These are phyloP conservation scores for Toxostoma redivivum DNA, from an alignment of 2,113 vertebrate species.

Conservation along the genomic window DNA sequence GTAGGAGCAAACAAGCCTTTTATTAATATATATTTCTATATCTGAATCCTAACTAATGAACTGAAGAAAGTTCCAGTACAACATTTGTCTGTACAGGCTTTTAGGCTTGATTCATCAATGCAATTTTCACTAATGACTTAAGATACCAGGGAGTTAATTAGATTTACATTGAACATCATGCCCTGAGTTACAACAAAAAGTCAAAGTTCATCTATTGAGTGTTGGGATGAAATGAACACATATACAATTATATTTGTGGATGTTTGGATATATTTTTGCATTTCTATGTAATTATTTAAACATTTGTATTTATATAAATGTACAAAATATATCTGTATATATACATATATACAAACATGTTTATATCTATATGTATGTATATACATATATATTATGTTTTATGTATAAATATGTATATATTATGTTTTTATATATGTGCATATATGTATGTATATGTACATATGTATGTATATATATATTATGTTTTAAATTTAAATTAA, in stretches of 20 bases:
- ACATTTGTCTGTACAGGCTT: neutral
- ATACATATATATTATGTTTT: too few relatives aligned
- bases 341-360: too few relatives aligned
- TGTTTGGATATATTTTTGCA: neutral
- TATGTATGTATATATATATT: too few relatives aligned
- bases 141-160: neutral
- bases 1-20: neutral
- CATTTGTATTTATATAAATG: neutral
- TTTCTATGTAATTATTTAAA: neutral
- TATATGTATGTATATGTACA: too few relatives aligned
- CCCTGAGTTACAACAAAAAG: neutral
- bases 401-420: too few relatives aligned
- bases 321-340: neutral
- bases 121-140: constrained; percentile 17
- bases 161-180: neutral
- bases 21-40: neutral
- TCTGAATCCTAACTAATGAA: neutral
- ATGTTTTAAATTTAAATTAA: too few relatives aligned
- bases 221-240: neutral
- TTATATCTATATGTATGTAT: too few relatives aligned
- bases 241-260: neutral
- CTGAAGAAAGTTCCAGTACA: neutral
- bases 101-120: neutral
- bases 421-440: too few relatives aligned
- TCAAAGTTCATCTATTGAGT: neutral